Evolutionary conservation across 2,113 vertebrate species (phyloP).

Genomic region (Rutilus rutilus): DNA sequence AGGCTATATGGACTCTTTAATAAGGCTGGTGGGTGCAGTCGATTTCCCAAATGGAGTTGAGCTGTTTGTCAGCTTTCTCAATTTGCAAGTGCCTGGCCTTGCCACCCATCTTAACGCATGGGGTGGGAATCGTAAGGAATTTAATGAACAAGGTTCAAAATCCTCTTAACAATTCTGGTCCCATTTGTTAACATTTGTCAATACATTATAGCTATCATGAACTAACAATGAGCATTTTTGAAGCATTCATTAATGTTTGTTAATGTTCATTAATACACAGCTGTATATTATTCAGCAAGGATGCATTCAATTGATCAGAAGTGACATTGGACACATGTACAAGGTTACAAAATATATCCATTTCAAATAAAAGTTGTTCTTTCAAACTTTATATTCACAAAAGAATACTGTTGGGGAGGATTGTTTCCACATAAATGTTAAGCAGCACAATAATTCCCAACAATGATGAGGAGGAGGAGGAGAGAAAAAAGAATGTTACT

Average conservation of each 20-base stretch:
- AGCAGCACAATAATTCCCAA: too few species aligned
- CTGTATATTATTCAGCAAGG: neutral
- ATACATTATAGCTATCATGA: neutral
- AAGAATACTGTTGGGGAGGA: too few species aligned
- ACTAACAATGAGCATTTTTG: neutral
- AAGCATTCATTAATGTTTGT: neutral
- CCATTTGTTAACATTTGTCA: neutral
- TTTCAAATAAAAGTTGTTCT: neutral
- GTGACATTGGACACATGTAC: neutral
- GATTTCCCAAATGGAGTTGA: neutral
- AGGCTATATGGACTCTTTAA: constrained; percentile 32
- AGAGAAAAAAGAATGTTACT: too few species aligned
- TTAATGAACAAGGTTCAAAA: neutral
- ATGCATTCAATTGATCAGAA: neutral
- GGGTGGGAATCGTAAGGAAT: neutral
- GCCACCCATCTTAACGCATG: neutral
- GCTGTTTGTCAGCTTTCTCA: constrained; percentile 23
- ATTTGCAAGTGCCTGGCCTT: neutral
- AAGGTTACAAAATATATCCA: neutral
- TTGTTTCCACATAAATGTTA: too few species aligned
- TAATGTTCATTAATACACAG: neutral
- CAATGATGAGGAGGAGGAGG: too few species aligned
- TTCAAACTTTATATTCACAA: too few species aligned
- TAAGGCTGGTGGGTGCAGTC: constrained; percentile 30
- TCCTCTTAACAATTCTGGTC: neutral